phyloP scores from a whole-genome alignment of 2,113 vertebrate species.

The Triplophysa tibetana region DNA sequence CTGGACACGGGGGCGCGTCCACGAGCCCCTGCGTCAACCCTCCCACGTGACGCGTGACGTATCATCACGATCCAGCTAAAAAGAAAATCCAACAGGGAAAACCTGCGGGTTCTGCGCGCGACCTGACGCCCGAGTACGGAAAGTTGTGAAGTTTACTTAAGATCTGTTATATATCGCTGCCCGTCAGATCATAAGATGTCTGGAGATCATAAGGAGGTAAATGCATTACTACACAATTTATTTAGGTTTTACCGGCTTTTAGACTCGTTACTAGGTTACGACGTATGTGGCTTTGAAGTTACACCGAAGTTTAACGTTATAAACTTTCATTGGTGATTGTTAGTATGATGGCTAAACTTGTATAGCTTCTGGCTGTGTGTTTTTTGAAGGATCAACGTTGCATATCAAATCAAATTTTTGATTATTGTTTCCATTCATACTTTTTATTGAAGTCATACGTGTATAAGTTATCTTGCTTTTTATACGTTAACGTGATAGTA shows the following conservation, averaged over 20 bases:
- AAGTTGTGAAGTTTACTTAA: slow-evolving; percentile 27
- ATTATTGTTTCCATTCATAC: not conserved
- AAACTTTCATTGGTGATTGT: not conserved
- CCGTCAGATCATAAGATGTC: slow-evolving; percentile 57
- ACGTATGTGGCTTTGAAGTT: not conserved
- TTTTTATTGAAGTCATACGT: not conserved
- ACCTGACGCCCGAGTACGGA: slow-evolving; percentile 57
- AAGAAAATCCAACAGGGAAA: slow-evolving; percentile 58
- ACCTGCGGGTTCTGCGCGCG: slow-evolving; percentile 53
- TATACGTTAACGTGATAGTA: not conserved
- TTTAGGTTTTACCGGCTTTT: not conserved
- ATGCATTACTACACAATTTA: slow-evolving; percentile 56
- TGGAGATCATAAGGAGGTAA: slow-evolving; percentile 53
- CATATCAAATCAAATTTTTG: not conserved
- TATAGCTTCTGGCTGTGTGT: not conserved
- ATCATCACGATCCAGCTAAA: slow-evolving; percentile 47
- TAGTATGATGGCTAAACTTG: not conserved
- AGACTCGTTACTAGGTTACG: slow-evolving; percentile 6
- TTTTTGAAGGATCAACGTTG: too few species aligned
- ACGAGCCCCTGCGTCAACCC: slow-evolving; percentile 10
- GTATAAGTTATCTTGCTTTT: too few species aligned
- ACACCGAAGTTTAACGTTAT: too few species aligned
- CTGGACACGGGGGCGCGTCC: not conserved
- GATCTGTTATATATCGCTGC: not conserved
- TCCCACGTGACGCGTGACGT: slow-evolving; percentile 74